phyloP scores from a whole-genome alignment of 2,797 vertebrate genomes.

The Channallabes apus region DNA sequence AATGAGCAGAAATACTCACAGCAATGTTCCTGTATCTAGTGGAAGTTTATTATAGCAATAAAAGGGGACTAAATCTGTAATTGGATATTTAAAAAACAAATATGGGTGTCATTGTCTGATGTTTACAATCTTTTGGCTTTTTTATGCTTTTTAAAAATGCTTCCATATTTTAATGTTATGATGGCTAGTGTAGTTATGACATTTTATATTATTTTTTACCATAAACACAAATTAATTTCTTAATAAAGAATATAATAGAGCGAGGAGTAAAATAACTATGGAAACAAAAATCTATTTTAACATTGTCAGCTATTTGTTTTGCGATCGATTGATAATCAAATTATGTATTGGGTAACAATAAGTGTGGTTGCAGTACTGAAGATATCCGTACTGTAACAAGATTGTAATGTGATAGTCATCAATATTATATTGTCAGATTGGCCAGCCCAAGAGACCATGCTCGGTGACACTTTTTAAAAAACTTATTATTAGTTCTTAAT shows the following conservation, averaged over 20 bases:
- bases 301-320: neutral
- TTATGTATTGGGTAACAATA: neutral
- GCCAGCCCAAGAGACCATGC: neutral
- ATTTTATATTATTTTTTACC: neutral
- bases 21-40: neutral
- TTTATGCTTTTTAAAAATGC: neutral
- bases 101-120: neutral
- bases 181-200: neutral
- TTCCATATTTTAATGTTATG: neutral
- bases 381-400: neutral
- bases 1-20: neutral
- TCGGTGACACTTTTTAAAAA: neutral
- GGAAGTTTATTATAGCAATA: neutral
- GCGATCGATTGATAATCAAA: too few relatives aligned
- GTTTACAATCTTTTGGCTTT: neutral
- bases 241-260: too few relatives aligned
- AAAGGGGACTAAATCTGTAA: neutral
- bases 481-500: neutral
- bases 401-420: neutral
- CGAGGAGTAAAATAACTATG: neutral
- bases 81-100: neutral
- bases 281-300: neutral
- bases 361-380: neutral
- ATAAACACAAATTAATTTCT: neutral
- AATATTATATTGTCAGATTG: conserved; percentile 5